phyloP scores from a whole-genome alignment of 2,888 invertebrate genomes.

The Gortyna flavago region DNA sequence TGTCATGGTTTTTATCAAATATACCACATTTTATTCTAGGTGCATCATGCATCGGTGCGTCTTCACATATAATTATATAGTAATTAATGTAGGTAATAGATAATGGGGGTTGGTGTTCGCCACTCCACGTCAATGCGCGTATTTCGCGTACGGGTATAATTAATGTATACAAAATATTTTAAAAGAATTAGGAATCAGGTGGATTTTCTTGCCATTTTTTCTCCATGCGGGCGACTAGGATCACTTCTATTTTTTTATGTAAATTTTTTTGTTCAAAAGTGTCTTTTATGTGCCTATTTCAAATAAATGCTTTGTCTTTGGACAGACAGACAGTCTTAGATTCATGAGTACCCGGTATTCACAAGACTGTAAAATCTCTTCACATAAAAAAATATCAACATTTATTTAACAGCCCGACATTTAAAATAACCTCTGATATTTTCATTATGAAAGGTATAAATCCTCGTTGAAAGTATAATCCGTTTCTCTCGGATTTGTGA shows the following conservation, averaged over 20 bases:
- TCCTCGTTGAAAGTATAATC: conserved; percentile 62
- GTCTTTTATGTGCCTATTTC: neutral
- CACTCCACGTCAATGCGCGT: too few relatives aligned
- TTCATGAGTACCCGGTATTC: conserved; percentile 8
- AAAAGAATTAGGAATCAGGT: neutral
- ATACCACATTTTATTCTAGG: neutral
- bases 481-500: conserved; percentile 52
- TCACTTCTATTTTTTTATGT: neutral
- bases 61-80: neutral
- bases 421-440: conserved; percentile 51
- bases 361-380: conserved; percentile 6
- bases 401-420: conserved; percentile 29
- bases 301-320: neutral
- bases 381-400: conserved; percentile 13
- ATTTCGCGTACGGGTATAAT: too few relatives aligned
- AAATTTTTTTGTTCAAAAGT: neutral
- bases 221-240: neutral
- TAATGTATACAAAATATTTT: neutral
- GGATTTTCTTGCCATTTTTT: neutral
- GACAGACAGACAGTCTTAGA: neutral
- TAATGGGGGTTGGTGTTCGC: too few relatives aligned
- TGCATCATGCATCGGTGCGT: neutral
- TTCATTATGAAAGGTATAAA: conserved; percentile 59
- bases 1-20: neutral
- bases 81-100: too few relatives aligned